Evolutionary conservation across 2,113 vertebrate species (phyloP), one percentile per base, ranked within the genome.

Genomic region (Cavia porcellus): DNA sequence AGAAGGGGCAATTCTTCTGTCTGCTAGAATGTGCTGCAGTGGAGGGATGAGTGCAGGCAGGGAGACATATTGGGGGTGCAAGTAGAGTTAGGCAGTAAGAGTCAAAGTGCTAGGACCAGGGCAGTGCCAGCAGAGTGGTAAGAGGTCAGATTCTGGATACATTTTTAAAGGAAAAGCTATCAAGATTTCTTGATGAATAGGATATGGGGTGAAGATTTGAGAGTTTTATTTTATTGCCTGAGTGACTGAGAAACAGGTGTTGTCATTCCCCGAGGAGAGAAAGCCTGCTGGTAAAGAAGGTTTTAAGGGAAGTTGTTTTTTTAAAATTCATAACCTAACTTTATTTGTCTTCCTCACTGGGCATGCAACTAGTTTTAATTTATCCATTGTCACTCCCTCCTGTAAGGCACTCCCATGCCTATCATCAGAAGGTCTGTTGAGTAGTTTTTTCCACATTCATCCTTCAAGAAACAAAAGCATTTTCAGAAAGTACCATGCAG

Each of bases 101-200:
- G 17, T 17, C 59, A 66, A n/a, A 70, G 25, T 62, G 52, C 42
- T 79, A 79, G 70, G 59, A 70, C 10, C 24, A 86, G 47, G 22
- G 25, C 17, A 50, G 61, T 62, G 32, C 24, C 7, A 24, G 30
- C 25, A n/a, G 88, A 61, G 24, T 88, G 19, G 19, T 83, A 20
- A 70, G 20, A 47, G 30, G 45, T 47, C 13, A 86, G n/a, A 86
- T 81, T 86, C 52, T 80, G 45, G 55, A 85, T 55, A 22, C 66
- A 80, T 59, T 92, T 89, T 94, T n/a, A 66, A 93, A 55, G 62
- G 87, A 55, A 55, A 88, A 91, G 30, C 55, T 82, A 59, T 77
- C 7, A 70, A 52, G 17, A 52, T 72, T 62, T 85, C 45, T 79
- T 89, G 14, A 85, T 55, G 19, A 80, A 38, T 80, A 84, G 55